These are phyloP conservation scores for Eilema griseolum DNA, from an alignment of 2,888 invertebrate species.

Conservation along the genomic window DNA sequence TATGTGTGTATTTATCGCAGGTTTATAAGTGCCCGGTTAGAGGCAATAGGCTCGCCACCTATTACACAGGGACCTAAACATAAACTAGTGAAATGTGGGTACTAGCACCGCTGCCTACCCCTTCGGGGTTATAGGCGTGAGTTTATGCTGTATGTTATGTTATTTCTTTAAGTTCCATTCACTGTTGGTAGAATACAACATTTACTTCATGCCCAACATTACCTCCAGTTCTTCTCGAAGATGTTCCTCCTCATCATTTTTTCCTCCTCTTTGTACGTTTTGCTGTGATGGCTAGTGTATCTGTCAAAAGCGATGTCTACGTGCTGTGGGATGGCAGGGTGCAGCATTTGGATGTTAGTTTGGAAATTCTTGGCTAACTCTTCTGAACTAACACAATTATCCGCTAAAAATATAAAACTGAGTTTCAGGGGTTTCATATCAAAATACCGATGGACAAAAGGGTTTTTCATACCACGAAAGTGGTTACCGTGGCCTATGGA, in stretches of 20 bases:
- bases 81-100: no score
- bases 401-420: slow-evolving; percentile 14
- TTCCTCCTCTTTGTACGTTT: slow-evolving; percentile 54
- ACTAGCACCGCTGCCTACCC: no score
- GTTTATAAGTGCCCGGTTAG: no score
- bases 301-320: slow-evolving; percentile 44
- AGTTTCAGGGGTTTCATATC: no score
- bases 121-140: no score
- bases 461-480: no score
- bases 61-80: no score
- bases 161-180: neutral
- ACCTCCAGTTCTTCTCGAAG: slow-evolving; percentile 65
- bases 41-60: no score
- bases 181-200: neutral
- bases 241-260: slow-evolving; percentile 57
- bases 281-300: slow-evolving; percentile 58
- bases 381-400: neutral
- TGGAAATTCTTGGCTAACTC: slow-evolving; percentile 24
- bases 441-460: no score
- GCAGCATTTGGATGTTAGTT: slow-evolving; percentile 23
- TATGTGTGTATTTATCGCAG: no score
- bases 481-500: no score
- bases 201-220: neutral
- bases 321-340: slow-evolving; percentile 31
- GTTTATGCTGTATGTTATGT: no score